phyloP scores from a whole-genome alignment of 2,888 invertebrate genomes.

The Seira sanloemensis region DNA sequence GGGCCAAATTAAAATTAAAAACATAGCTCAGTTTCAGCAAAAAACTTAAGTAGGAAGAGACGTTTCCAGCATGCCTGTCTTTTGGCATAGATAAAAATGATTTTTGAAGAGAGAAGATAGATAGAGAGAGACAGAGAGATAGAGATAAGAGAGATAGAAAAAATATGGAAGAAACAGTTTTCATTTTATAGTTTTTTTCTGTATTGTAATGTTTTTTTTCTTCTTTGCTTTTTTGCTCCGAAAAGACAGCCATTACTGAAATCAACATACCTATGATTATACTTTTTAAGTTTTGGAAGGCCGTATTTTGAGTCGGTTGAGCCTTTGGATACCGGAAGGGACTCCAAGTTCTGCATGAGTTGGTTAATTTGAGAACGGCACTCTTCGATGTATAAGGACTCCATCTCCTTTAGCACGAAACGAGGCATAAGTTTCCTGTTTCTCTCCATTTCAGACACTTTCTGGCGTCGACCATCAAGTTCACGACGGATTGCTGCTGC shows the following conservation, averaged over 20 bases:
- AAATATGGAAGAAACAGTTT: slow-evolving; percentile 7
- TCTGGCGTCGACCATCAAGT: slow-evolving; percentile 97
- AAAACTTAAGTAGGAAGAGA: slow-evolving; percentile 65
- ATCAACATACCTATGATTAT: slow-evolving; percentile 93
- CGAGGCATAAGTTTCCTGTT: slow-evolving; percentile 98
- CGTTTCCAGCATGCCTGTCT: slow-evolving; percentile 69
- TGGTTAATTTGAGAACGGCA: slow-evolving; percentile 97
- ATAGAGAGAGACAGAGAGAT: slow-evolving; percentile 17
- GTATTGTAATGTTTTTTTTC: background rate
- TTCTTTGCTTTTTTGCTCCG: slow-evolving; percentile 30
- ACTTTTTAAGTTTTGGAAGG: slow-evolving; percentile 97
- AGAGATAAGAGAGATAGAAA: background rate
- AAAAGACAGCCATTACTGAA: slow-evolving; percentile 66
- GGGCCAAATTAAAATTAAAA: slow-evolving; percentile 74
- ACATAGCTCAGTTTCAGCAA: slow-evolving; percentile 72
- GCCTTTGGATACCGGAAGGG: slow-evolving; percentile 98
- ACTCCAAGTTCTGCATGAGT: slow-evolving; percentile 99
- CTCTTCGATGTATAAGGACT: slow-evolving; percentile 98
- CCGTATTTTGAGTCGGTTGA: slow-evolving; percentile 98
- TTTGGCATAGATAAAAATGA: slow-evolving; percentile 58
- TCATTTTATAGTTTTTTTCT: background rate
- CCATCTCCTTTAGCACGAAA: slow-evolving; percentile 99
- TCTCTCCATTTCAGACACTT: slow-evolving; percentile 97
- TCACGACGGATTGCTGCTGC: slow-evolving; percentile 99
- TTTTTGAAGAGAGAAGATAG: slow-evolving; percentile 5